phyloP scores from a whole-genome alignment of 2,797 vertebrate genomes.

The Fundulus diaphanus region DNA sequence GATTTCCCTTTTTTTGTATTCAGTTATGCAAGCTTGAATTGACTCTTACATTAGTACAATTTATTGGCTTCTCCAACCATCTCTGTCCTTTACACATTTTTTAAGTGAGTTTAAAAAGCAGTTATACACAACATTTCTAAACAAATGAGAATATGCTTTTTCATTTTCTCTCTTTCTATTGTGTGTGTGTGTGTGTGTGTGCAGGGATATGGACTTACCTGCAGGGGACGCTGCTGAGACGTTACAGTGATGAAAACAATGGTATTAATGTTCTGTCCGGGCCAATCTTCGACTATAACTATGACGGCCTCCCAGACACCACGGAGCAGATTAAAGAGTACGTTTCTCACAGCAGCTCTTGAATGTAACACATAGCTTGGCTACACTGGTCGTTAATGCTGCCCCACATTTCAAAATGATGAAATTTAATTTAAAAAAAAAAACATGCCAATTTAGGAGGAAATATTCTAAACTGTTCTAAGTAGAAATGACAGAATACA shows the following conservation, averaged over 20 bases:
- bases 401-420: neutral
- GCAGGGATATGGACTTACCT: conserved; percentile 92
- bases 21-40: too few relatives aligned
- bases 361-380: neutral
- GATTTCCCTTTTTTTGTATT: too few relatives aligned
- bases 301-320: conserved; percentile 89
- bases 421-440: too few relatives aligned
- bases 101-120: too few relatives aligned
- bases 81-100: too few relatives aligned
- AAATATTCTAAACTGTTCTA: neutral
- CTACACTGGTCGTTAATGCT: neutral
- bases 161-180: neutral
- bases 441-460: neutral
- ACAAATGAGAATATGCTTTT: neutral
- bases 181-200: neutral
- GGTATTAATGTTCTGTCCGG: conserved; percentile 90
- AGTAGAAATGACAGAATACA: too few relatives aligned
- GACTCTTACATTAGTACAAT: too few relatives aligned
- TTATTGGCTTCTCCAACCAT: too few relatives aligned
- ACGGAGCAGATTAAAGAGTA: conserved; percentile 89
- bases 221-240: conserved; percentile 87
- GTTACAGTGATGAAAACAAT: conserved; percentile 86
- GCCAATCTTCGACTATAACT: conserved; percentile 91
- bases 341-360: neutral
- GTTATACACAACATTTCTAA: neutral